A percentile compares a stretch with the other conserved stretches of the same genome.
Evolutionary conservation across 2,113 vertebrate genomes (phyloP).

Genomic region (Pipa parva): DNA sequence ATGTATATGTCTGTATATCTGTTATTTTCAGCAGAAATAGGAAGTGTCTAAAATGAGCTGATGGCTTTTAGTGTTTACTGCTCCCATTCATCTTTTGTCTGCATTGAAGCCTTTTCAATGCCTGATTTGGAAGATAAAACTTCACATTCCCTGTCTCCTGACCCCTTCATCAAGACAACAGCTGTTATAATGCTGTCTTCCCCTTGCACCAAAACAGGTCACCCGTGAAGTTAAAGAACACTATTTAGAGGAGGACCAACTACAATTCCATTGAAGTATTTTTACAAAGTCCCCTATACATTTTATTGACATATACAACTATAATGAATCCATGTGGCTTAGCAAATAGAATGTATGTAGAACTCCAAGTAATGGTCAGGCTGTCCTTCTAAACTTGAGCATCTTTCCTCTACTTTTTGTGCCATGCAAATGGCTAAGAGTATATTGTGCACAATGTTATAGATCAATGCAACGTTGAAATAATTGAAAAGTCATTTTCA

Average conservation of each 20-base stretch:
- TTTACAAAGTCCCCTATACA: conserved; percentile 5
- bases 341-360: neutral
- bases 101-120: conserved; percentile 8
- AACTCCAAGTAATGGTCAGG: neutral
- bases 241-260: neutral
- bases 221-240: conserved; percentile 20
- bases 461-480: neutral
- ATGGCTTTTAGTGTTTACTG: conserved; percentile 8
- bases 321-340: neutral
- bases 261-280: conserved; percentile 15
- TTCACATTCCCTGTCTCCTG: conserved; percentile 9
- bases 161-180: conserved; percentile 29
- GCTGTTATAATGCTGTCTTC: conserved; percentile 34
- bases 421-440: neutral
- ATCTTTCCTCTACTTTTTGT: neutral
- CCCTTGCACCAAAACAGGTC: conserved; percentile 22
- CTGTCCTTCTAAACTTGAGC: neutral
- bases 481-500: neutral
- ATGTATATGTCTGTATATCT: too few relatives aligned
- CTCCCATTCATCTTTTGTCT: conserved; percentile 24
- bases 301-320: neutral
- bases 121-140: conserved; percentile 31
- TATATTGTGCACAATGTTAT: neutral
- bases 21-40: too few relatives aligned
- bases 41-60: neutral